A percentile compares a stretch with the other conserved stretches of the same genome.
phyloP scores from a whole-genome alignment of 2,888 invertebrate species.

The Fabriciana adippe region DNA sequence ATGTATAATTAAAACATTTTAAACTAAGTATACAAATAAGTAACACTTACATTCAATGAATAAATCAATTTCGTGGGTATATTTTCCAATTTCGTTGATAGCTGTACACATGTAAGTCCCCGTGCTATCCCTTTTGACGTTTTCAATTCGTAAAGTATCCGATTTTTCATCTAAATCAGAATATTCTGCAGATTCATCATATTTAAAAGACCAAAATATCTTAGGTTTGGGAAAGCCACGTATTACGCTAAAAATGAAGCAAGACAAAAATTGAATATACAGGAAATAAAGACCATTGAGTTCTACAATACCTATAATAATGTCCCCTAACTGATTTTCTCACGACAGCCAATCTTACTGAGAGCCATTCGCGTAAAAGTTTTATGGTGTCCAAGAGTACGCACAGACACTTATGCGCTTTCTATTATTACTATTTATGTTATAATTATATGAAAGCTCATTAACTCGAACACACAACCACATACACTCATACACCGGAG shows the following conservation, averaged over 20 bases:
- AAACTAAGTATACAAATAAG: not conserved
- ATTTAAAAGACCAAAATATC: constrained; percentile 48
- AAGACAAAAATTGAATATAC: no score
- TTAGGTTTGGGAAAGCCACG: constrained; percentile 25
- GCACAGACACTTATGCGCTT: no score
- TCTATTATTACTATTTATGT: no score
- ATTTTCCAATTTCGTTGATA: constrained; percentile 47
- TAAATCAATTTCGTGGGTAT: constrained; percentile 44
- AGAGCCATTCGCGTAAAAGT: no score
- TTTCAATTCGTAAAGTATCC: constrained; percentile 39
- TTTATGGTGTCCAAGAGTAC: no score
- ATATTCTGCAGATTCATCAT: not conserved
- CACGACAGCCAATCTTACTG: no score
- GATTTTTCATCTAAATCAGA: constrained; percentile 25
- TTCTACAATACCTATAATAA: no score
- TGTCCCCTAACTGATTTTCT: no score
- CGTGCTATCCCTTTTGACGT: constrained; percentile 35
- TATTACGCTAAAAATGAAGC: constrained; percentile 19
- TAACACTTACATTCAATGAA: constrained; percentile 53
- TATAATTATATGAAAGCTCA: no score
- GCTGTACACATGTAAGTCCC: constrained; percentile 52
- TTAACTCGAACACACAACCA: no score
- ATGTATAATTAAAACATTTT: not conserved
- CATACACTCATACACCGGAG: no score
- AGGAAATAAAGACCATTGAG: no score